Evolutionary conservation across 2,113 vertebrate genomes (phyloP), one percentile per base, ranked within the genome.

Genomic region (Rhinichthys klamathensis): DNA sequence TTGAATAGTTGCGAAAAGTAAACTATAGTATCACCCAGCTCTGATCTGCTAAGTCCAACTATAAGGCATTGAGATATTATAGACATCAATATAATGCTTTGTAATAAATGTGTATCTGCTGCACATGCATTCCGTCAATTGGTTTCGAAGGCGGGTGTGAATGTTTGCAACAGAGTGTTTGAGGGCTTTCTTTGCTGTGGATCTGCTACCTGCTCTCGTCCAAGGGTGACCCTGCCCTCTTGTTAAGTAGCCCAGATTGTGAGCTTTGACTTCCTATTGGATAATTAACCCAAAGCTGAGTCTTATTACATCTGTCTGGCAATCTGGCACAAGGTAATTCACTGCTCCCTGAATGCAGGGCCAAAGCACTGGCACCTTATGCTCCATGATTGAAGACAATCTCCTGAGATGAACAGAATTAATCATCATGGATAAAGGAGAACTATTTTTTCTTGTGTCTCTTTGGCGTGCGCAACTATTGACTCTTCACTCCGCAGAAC

Each of bases 361-460:
- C 85, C 51, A 87, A 92, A 86, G 88, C 93, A 88, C 89, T 92
- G 93, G 92, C 94, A 95, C 94, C 94, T 94, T 94, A 94, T 94
- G 94, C 92, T 93, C 92, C 89, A 73, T 94, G 93, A 94, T 94
- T 94, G 94, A 94, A 92, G 93, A 92, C 93, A 93, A 93, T 94
- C 94, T 94, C 93, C 86, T 87, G 91, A 92, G 92, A 94, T 91
- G 86, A 87, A 86, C 88, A 89, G 91, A 95, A 94, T 95, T 95
- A 95, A 95, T 95, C 94, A 94, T 92, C 90, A 86, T 81, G 87
- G 91, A 92, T 91, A 93, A 89, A 90, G 93, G 92, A 92, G 91
- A 95, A 69, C 83, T 65, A 85, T 80, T 90, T 90, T 86, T 49
- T 35, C 80, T 76, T 72, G 85, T 82, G 69, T 84, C 61, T 89